phyloP scores from a whole-genome alignment of 2,797 vertebrate species.

The Brachymystax lenok region DNA sequence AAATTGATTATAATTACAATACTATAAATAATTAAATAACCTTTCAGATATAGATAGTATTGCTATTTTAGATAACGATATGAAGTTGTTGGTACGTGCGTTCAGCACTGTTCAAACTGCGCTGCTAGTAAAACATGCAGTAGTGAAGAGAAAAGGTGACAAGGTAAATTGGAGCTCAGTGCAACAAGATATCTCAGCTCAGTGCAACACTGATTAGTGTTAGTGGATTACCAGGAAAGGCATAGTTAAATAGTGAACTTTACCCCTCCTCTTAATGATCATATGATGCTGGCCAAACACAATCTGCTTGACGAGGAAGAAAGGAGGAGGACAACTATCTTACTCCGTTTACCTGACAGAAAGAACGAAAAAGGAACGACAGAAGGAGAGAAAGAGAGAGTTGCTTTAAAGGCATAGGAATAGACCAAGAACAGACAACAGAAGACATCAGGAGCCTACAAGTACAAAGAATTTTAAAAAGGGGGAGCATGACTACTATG shows the following conservation, averaged over 20 bases:
- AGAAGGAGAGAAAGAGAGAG: constrained; percentile 1
- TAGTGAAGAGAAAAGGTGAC: too few species aligned
- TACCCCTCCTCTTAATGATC: constrained; percentile 32
- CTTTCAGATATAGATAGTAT: too few species aligned
- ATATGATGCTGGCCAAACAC: constrained; percentile 59
- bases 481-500: too few species aligned
- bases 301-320: constrained; percentile 24
- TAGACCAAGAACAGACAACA: background rate
- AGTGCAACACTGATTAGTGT: constrained; percentile 8
- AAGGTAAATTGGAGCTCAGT: too few species aligned
- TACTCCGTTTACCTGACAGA: constrained; percentile 20
- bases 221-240: constrained; percentile 35
- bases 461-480: too few species aligned
- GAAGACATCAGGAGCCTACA: too few species aligned
- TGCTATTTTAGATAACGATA: too few species aligned
- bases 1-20: background rate
- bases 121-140: background rate
- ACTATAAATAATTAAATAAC: background rate
- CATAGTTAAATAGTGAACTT: background rate
- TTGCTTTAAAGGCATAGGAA: background rate
- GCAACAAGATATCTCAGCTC: background rate
- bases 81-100: too few species aligned
- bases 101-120: too few species aligned
- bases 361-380: background rate
- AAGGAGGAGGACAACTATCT: constrained; percentile 30